Evolutionary conservation across 1,140 invertebrate genomes (phyloP).

Genomic region (Paraescarpia echinospica): DNA sequence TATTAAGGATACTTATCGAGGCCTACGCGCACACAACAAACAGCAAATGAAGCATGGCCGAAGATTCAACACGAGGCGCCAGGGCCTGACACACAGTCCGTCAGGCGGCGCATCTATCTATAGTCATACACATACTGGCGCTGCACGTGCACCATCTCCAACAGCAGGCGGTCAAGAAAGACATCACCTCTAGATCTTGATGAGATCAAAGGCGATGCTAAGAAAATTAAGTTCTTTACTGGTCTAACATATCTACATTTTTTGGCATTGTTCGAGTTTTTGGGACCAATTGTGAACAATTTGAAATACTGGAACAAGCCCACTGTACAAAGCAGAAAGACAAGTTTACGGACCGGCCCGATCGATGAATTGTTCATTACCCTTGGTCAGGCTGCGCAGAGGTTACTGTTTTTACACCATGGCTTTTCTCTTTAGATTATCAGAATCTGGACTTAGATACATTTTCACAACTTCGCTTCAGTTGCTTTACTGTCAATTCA

Average conservation of each 20-base stretch:
- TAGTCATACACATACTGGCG: neutral
- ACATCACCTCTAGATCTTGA: constrained; percentile 12
- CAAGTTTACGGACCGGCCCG: neutral
- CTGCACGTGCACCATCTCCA: neutral
- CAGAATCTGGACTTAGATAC: neutral
- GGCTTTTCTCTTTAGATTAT: constrained; percentile 12
- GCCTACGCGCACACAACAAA: too few relatives aligned
- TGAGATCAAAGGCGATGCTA: constrained; percentile 15
- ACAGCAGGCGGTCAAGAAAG: neutral
- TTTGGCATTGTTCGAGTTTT: constrained; percentile 14
- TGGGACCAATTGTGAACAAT: constrained; percentile 9
- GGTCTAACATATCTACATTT: constrained; percentile 20
- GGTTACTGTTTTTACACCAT: constrained; percentile 9
- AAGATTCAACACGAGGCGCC: too few relatives aligned
- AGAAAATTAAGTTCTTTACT: constrained; percentile 27
- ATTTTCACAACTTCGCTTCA: constrained; percentile 16
- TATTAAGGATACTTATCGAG: too few relatives aligned
- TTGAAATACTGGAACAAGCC: constrained; percentile 8
- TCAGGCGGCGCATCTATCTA: too few relatives aligned
- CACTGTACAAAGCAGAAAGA: neutral
- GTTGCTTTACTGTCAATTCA: constrained; percentile 25
- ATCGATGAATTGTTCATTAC: constrained; percentile 6
- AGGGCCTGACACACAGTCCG: too few relatives aligned
- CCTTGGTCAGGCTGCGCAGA: constrained; percentile 8
- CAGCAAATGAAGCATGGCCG: too few relatives aligned